Percentiles rank a stretch among this genome's conserved stretches.
Conservation (phyloP, 1,140 invertebrate species). For the Babylonia areolata region DNA sequence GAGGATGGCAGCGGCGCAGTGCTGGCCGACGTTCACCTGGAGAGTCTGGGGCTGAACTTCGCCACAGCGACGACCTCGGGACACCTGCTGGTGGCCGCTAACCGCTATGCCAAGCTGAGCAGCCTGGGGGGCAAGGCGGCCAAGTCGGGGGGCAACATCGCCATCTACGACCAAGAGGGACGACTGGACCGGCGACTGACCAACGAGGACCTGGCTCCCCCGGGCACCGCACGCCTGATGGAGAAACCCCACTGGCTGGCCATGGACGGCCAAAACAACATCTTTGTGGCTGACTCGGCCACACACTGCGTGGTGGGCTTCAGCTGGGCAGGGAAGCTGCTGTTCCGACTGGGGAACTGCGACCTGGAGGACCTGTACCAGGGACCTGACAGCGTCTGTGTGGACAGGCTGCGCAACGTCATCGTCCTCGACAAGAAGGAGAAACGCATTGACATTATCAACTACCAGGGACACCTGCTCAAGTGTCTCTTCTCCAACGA, state of each 20-base stretch:
- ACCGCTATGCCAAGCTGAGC: constrained; percentile 59
- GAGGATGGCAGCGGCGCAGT: constrained; percentile 62
- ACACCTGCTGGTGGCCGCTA: constrained; percentile 63
- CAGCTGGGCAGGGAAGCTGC: constrained; percentile 53
- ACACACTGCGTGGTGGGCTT: constrained; percentile 64
- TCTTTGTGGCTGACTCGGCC: constrained; percentile 65
- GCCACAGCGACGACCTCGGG: constrained; percentile 60
- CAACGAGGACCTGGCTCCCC: constrained; percentile 65
- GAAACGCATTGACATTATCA: constrained; percentile 62
- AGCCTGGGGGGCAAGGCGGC: constrained; percentile 52
- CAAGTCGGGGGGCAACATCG: constrained; percentile 68
- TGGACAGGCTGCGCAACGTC: constrained; percentile 60
- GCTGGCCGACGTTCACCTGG: constrained; percentile 62
- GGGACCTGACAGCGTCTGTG: constrained; percentile 63
- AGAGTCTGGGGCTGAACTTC: constrained; percentile 68
- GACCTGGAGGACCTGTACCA: constrained; percentile 67
- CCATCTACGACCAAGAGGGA: constrained; percentile 62
- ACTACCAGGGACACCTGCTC: constrained; percentile 59
- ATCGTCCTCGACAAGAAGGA: constrained; percentile 69
- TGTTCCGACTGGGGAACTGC: constrained; percentile 67
- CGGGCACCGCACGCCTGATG: constrained; percentile 55
- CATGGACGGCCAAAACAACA: constrained; percentile 51
- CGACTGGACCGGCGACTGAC: constrained; percentile 58
- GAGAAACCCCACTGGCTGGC: constrained; percentile 64
- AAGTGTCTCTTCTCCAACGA: constrained; percentile 62